These are phyloP conservation scores for Phoeniculus purpureus DNA, from an alignment of 2,797 vertebrate species.

Conservation along the genomic window DNA sequence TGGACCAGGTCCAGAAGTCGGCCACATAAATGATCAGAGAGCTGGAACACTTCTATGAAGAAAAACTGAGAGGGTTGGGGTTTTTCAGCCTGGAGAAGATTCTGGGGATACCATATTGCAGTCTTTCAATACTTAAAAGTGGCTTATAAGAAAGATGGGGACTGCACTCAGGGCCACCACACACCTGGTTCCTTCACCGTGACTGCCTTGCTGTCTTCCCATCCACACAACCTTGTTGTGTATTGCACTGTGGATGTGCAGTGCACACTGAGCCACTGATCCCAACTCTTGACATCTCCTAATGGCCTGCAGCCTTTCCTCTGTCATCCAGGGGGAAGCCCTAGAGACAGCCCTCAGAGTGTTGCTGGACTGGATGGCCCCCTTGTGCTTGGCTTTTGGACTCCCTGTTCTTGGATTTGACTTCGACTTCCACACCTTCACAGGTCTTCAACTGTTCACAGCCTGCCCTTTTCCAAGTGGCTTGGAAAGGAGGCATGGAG, in stretches of 20 bases:
- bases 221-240: background rate
- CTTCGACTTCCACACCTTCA: background rate
- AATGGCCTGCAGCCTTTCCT: background rate
- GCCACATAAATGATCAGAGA: background rate
- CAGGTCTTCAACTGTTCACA: background rate
- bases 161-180: background rate
- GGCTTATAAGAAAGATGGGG: background rate
- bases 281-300: background rate
- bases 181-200: background rate
- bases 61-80: background rate
- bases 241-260: background rate
- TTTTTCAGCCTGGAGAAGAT: background rate
- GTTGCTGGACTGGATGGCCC: background rate
- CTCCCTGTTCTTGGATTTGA: background rate
- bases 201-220: background rate
- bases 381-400: background rate
- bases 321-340: accelerated
- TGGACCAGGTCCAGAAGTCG: background rate
- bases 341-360: background rate
- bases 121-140: background rate
- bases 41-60: background rate
- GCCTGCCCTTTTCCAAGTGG: background rate
- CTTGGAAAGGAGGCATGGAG: background rate
- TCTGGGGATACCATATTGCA: background rate
- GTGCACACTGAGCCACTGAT: background rate